Evolutionary conservation across 2,113 vertebrate genomes (phyloP), one percentile per base, ranked within the genome.

Genomic region (Pseudolaguvia tuberculata): DNA sequence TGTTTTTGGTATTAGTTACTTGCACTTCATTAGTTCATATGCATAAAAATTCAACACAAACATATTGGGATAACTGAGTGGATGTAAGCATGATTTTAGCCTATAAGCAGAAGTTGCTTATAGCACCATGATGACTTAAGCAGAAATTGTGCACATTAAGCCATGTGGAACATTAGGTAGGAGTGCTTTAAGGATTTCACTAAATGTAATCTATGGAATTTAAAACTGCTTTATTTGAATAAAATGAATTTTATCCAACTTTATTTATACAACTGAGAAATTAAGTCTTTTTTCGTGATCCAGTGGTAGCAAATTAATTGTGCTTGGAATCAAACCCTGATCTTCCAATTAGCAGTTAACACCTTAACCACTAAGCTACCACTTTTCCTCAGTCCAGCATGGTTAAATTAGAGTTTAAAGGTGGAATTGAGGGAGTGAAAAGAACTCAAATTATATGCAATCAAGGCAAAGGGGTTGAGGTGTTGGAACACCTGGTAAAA

Each of bases 131-230:
- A 39, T 12, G 20, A 56, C 47, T 63, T 21, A 15, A 31, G 58
- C n/a, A n/a, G n/a, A n/a, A n/a, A n/a, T n/a, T n/a, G n/a, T n/a
- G n/a, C 51, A 72, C 73, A 52, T 58, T 20, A 59, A 75, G 31
- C 23, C 47, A 31, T 48, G 25, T 57, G 55, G 61, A 67, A 79
- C 57, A 50, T 59, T 35, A 35, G 71, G 35, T 35, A 63, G n/a
- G 14, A 70, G 31, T 1, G 5, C 13, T 17, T 12, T 13, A 62
- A 55, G n/a, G 53, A 75, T 77, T 82, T 83, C 73, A 76, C 50
- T 61, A 75, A 80, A 86, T 72, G 52, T 82, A 83, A 89, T 86
- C 83, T 72, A 69, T 77, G 78, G 81, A 82, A 87, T 88, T 84
- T 81, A 86, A 89, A 87, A 88, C 84, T 86, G 48, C n/a, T n/a